phyloP scores from a whole-genome alignment of 2,797 vertebrate genomes.

The Aratinga solstitialis region DNA sequence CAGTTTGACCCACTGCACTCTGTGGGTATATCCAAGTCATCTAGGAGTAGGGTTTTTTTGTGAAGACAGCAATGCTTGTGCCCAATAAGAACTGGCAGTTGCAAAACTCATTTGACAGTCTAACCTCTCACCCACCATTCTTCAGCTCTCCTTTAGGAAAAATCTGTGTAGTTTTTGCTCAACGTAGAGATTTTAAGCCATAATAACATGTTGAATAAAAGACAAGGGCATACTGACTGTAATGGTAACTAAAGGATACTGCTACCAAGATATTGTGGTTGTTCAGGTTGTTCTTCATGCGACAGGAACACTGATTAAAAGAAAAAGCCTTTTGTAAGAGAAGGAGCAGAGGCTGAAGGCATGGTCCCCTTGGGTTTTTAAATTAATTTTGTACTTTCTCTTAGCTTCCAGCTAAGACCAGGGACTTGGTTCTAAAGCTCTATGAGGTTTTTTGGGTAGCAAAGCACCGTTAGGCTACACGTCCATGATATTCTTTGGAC shows the following conservation, averaged over 20 bases:
- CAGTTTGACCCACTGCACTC: not conserved
- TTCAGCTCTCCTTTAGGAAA: not conserved
- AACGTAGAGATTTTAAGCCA: not conserved
- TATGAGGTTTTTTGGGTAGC: not conserved
- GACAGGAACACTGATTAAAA: not conserved
- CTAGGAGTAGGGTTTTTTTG: not conserved
- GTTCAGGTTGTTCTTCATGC: not conserved
- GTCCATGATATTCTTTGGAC: not conserved
- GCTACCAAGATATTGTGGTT: not conserved
- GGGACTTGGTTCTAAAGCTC: conserved; percentile 22
- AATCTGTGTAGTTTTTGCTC: not conserved
- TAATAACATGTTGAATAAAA: not conserved
- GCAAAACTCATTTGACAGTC: not conserved
- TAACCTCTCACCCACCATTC: not conserved
- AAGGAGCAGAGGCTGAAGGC: not conserved
- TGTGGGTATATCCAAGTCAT: not conserved
- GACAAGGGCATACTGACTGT: fast-evolving
- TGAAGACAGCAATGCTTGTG: not conserved
- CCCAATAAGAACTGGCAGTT: not conserved
- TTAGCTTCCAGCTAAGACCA: not conserved
- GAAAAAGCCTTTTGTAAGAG: not conserved
- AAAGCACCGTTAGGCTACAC: not conserved
- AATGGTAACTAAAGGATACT: not conserved
- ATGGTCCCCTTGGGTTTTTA: not conserved
- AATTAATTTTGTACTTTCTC: not conserved